Evolutionary conservation across 2,797 vertebrate species (phyloP).

Genomic region (Phataginus tricuspis): DNA sequence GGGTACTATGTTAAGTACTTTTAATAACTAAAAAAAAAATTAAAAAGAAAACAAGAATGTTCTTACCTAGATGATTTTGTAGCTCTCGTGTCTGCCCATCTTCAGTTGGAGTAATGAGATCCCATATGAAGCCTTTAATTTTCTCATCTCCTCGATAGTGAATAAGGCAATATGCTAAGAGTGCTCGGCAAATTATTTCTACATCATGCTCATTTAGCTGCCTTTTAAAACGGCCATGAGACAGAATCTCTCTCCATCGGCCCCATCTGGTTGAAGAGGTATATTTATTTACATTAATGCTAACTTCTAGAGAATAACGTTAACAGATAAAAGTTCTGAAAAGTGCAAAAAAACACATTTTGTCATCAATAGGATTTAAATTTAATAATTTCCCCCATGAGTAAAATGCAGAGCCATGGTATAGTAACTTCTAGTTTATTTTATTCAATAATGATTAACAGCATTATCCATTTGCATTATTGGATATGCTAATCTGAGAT

Average conservation of each 20-base stretch:
- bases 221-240: constrained; percentile 98
- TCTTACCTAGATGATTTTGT: constrained; percentile 96
- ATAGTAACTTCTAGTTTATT: background rate
- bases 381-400: background rate
- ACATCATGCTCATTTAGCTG: constrained; percentile 96
- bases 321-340: background rate
- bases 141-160: constrained; percentile 99
- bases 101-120: constrained; percentile 97
- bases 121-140: constrained; percentile 99
- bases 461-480: background rate
- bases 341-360: background rate
- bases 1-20: background rate
- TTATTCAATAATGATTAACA: background rate
- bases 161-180: constrained; percentile 96
- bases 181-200: constrained; percentile 96
- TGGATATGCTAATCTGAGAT: background rate
- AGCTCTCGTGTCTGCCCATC: constrained; percentile 96
- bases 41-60: background rate
- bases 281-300: constrained; percentile 64
- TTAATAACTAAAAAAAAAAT: background rate
- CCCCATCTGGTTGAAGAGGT: constrained; percentile 91
- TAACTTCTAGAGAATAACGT: background rate
- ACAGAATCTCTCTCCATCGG: constrained; percentile 97
- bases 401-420: background rate
- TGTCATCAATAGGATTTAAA: background rate